Percentiles rank a stretch among this genome's conserved stretches.
Conservation (phyloP, 1,140 invertebrate genomes). For the Atta texana region DNA sequence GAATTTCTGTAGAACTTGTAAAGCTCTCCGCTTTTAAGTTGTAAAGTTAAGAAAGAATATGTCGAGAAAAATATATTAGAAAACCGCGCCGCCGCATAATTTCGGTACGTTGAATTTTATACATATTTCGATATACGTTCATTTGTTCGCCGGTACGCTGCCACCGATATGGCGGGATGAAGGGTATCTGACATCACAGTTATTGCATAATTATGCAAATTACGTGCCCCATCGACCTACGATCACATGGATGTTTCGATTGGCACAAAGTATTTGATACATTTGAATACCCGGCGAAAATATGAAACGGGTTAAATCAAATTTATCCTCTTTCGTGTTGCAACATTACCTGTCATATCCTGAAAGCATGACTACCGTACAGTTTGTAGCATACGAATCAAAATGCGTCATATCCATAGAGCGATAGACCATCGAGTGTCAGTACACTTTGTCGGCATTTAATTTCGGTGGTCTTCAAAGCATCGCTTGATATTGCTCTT, state of each 20-base stretch:
- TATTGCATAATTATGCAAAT: constrained; percentile 64
- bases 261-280: constrained; percentile 53
- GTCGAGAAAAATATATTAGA: neutral
- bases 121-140: constrained; percentile 44
- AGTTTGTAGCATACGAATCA: constrained; percentile 45
- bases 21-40: neutral
- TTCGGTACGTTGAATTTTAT: constrained; percentile 32
- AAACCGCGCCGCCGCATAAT: constrained; percentile 4
- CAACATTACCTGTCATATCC: constrained; percentile 49
- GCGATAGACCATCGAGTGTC: constrained; percentile 42
- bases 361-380: constrained; percentile 12
- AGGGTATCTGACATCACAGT: constrained; percentile 49
- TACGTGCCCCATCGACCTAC: constrained; percentile 11
- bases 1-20: neutral
- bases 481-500: constrained; percentile 32
- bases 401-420: constrained; percentile 56
- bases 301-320: constrained; percentile 61
- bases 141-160: constrained; percentile 37
- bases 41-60: neutral
- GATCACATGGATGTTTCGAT: constrained; percentile 53
- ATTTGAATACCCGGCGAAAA: constrained; percentile 58
- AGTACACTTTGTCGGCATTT: constrained; percentile 40
- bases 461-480: constrained; percentile 59
- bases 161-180: constrained; percentile 38
- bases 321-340: constrained; percentile 43